These are phyloP conservation scores for Poicephalus gulielmi DNA, from an alignment of 2,113 vertebrate genomes.

Conservation along the genomic window DNA sequence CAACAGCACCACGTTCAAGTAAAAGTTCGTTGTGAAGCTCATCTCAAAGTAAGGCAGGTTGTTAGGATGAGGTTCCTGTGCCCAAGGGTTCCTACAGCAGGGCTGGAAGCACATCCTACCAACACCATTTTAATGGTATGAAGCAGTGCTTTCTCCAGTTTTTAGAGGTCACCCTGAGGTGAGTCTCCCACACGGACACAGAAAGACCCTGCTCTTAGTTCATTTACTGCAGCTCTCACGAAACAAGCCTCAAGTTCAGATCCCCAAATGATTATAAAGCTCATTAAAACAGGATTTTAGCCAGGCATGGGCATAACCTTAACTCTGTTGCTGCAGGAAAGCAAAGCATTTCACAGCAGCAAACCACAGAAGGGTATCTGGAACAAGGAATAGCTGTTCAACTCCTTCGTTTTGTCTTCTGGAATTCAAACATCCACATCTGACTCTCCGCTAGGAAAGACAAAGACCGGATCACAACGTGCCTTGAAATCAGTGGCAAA, in stretches of 20 bases:
- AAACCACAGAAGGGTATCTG: not conserved
- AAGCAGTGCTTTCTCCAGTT: not conserved
- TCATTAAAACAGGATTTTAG: not conserved
- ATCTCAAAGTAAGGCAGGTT: not conserved
- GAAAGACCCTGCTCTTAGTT: not conserved
- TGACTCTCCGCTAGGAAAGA: not conserved
- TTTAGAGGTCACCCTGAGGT: not conserved
- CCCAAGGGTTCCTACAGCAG: not conserved
- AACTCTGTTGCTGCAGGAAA: not conserved
- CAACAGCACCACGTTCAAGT: rapidly evolving
- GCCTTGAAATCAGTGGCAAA: not conserved
- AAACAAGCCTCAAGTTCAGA: not conserved
- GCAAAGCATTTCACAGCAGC: not conserved
- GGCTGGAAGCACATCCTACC: not conserved
- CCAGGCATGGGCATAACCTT: not conserved
- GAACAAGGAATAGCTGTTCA: not conserved
- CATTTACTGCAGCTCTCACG: not conserved
- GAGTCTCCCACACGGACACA: not conserved
- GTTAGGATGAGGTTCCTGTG: rapidly evolving
- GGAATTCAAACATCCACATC: not conserved
- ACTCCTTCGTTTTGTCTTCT: not conserved
- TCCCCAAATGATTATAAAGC: not conserved
- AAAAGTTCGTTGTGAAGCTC: not conserved
- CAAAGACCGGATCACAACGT: not conserved
- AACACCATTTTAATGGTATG: rapidly evolving